Conservation (phyloP, 1,140 invertebrate genomes). For the Dendroctonus ponderosae region DNA sequence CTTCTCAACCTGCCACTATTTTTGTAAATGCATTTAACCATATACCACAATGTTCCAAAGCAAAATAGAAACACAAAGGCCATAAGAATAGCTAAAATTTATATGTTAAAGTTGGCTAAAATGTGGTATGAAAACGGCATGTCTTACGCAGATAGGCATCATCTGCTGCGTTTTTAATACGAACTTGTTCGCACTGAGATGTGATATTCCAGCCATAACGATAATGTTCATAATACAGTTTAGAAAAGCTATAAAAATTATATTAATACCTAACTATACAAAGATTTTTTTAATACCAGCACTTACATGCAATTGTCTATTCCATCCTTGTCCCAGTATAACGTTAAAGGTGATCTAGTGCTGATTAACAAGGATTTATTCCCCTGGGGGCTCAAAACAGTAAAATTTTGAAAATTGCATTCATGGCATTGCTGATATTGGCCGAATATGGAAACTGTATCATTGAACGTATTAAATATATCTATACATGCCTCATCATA, state of each 20-base stretch:
- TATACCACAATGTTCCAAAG: conserved; percentile 48
- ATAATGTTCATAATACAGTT: conserved; percentile 54
- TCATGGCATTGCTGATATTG: conserved; percentile 52
- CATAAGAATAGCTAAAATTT: conserved; percentile 53
- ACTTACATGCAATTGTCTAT: conserved; percentile 34
- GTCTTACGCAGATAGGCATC: conserved; percentile 56
- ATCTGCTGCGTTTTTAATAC: conserved; percentile 50
- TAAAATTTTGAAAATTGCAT: conserved; percentile 50
- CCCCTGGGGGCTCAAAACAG: conserved; percentile 40
- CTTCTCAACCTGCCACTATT: conserved; percentile 43
- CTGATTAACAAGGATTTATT: conserved; percentile 51
- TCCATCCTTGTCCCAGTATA: conserved; percentile 44
- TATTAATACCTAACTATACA: conserved; percentile 7
- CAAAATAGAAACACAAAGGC: conserved; percentile 52
- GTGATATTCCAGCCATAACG: conserved; percentile 58
- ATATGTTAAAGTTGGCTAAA: conserved; percentile 21
- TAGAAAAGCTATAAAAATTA: conserved; percentile 38
- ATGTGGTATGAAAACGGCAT: conserved; percentile 6
- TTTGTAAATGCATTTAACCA: conserved; percentile 51
- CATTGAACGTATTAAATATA: conserved; percentile 49
- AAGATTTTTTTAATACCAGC: too few relatives aligned
- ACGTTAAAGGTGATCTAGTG: conserved; percentile 52
- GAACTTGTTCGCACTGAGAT: conserved; percentile 48
- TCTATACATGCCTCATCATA: conserved; percentile 56
- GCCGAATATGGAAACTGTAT: conserved; percentile 46